Base-by-base conservation (phyloP, 2,797 vertebrate species). In the Neolamprologus multifasciatus region DNA sequence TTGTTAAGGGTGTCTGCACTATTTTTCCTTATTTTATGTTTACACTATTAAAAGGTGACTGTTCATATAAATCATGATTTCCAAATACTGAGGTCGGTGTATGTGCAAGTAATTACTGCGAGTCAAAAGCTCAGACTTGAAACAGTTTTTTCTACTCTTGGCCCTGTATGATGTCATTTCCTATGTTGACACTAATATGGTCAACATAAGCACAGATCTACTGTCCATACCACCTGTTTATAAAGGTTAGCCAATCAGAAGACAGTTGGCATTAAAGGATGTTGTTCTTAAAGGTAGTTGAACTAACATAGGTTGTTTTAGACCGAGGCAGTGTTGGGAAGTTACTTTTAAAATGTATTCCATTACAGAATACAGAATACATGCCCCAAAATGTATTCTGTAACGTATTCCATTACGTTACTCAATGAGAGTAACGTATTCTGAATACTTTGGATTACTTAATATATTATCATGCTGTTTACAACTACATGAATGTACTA, bases 21-120 rank as follows among this genome's bases (percentile, higher is more conserved):
- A 12, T 13, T 64, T 38, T 67, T 1, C 19, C 62, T 67, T 67
- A 21, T 67, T 40, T 69, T 23, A 6, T 40, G n/a, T 40, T 40
- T 0, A 14, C 12, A 69, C n/a, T 4, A 40, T 40, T 16, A 69
- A 0, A 69, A 40, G 36, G 12, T 40, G 64, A n/a, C 38, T 3
- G 12, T n/a, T 69, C 62, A 6, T 40, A 40, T 40, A 40, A 23
- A 67, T 67, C 62, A 0, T 13, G 36, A 13, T 21, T 21, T 67
- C 33, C 33, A 21, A 38, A 40, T 2, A 69, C 64, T 43, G 36
- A 69, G 8, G n/a, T 43, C 0, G 2, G 0, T 67, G 62, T 2
- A 13, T 64, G 10, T 64, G 7, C 59, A 38, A 21, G 19, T 69
- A 69, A 40, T 69, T 23, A 69, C 36, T 69, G 5, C 1, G 1